Evolutionary conservation across 1,140 invertebrate species (phyloP), one percentile per base, ranked within the genome.

Genomic region (Hypothenemus hampei): DNA sequence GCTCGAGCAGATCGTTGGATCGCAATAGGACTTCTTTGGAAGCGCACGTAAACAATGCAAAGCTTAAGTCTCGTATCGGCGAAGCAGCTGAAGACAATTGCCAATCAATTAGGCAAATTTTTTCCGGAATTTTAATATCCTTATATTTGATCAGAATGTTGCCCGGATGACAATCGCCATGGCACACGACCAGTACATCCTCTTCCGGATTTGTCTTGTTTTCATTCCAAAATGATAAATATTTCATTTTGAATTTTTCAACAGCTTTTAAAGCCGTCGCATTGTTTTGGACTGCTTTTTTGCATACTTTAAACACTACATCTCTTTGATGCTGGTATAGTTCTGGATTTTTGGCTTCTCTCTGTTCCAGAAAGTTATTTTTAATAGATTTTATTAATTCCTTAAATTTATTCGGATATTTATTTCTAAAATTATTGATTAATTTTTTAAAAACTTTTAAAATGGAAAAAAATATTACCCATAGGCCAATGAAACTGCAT

Each of bases 71-170:
- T 8, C 15, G 44, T 19, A 46, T 33, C n/a, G 44, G 44, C 2
- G 44, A 46, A n/a, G n/a, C 44, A 5, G 18, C 11, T 3, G 24
- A 16, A 4, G 44, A 46, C 3, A 35, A 13, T 24, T 49, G 33
- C 46, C 46, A 49, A 19, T 49, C 46, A 10, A 49, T 35, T 3
- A 49, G 24, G 3, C 31, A 35, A 19, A 49, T 33, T n/a, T 36
- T 36, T 11, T 8, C 8, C 26, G 26, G 13, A 8, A 11, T 13
- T 8, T 11, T 8, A 13, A 8, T 13, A 11, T 31, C 35, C 7
- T 11, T 15, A 16, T 37, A 37, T 16, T 37, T 11, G 15, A 37
- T 13, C 35, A 37, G 15, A 16, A 37, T 37, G 35, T 37, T 37
- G 15, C 16, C 16, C 11, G 35, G 35, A 4, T 37, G 35, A 15